phyloP scores from a whole-genome alignment of 2,888 invertebrate species.

The Reticulitermes lucifugus region DNA sequence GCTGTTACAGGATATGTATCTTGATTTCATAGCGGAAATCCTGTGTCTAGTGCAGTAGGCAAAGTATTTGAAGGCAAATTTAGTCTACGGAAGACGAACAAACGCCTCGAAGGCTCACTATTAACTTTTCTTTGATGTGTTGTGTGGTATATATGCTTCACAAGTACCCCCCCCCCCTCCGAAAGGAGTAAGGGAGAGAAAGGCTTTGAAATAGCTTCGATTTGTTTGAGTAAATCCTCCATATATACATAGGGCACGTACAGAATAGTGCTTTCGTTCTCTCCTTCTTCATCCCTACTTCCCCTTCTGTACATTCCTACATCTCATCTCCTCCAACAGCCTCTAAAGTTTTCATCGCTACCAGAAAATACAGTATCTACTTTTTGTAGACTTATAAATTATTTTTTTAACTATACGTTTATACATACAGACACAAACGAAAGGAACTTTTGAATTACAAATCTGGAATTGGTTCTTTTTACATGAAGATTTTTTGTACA shows the following conservation, averaged over 20 bases:
- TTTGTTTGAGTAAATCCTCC: slow-evolving; percentile 51
- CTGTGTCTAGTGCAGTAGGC: neutral
- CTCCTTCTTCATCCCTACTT: slow-evolving; percentile 8
- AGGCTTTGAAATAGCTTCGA: slow-evolving; percentile 51
- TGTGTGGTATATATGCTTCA: slow-evolving; percentile 34
- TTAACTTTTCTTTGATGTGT: slow-evolving; percentile 61
- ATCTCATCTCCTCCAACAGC: slow-evolving; percentile 15
- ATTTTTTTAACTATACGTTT: slow-evolving; percentile 44
- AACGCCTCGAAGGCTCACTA: slow-evolving; percentile 72
- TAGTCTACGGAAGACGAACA: slow-evolving; percentile 67
- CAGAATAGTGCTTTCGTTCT: slow-evolving; percentile 34
- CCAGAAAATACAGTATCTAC: slow-evolving; percentile 11
- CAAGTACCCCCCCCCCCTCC: neutral
- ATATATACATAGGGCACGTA: slow-evolving; percentile 37
- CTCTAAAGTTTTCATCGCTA: slow-evolving; percentile 17
- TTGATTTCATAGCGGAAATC: slow-evolving; percentile 20
- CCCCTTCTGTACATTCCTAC: slow-evolving; percentile 5
- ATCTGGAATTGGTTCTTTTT: slow-evolving; percentile 40
- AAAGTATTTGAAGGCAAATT: slow-evolving; percentile 59
- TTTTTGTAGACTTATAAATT: slow-evolving; percentile 47
- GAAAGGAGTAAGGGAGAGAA: slow-evolving; percentile 27
- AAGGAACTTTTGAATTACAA: slow-evolving; percentile 44
- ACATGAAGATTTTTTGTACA: slow-evolving; percentile 32
- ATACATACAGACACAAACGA: slow-evolving; percentile 39
- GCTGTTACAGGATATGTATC: neutral